These are phyloP conservation scores for Xenus cinereus DNA, from an alignment of 2,113 vertebrate genomes.

Conservation along the genomic window DNA sequence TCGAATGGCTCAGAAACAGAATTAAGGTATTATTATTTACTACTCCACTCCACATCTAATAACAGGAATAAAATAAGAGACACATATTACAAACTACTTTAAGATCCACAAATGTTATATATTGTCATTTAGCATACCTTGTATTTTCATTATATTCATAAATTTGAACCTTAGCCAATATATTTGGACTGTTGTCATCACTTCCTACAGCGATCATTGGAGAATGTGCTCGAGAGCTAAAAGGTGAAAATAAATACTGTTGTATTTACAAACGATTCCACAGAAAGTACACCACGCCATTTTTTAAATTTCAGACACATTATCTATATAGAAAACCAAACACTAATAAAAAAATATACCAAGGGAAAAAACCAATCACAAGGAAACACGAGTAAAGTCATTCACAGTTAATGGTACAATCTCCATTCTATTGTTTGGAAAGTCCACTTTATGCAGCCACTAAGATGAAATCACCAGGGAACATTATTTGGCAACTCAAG, in stretches of 20 bases:
- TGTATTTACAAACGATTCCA: not conserved
- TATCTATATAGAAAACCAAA: not conserved
- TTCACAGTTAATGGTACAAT: not conserved
- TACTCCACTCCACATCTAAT: not conserved
- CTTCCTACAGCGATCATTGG: constrained; percentile 98
- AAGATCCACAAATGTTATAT: not conserved
- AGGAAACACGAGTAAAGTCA: not conserved
- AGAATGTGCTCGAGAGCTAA: constrained; percentile 90
- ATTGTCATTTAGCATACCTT: constrained; percentile 73
- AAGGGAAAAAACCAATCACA: not conserved
- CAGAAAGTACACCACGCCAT: not conserved
- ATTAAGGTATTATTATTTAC: not conserved
- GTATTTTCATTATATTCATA: constrained; percentile 99
- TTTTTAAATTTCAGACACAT: not conserved
- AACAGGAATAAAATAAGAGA: not conserved
- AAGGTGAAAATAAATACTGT: not conserved
- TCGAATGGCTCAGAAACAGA: not conserved
- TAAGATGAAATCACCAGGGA: not conserved
- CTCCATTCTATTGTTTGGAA: not conserved
- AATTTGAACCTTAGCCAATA: constrained; percentile 94
- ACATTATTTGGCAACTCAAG: not conserved
- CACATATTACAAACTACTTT: not conserved
- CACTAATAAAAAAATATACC: not conserved
- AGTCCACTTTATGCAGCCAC: not conserved
- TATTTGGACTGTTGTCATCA: constrained; percentile 89